These are phyloP conservation scores for Dromaius novaehollandiae DNA, from an alignment of 2,113 vertebrate species.

Conservation along the genomic window DNA sequence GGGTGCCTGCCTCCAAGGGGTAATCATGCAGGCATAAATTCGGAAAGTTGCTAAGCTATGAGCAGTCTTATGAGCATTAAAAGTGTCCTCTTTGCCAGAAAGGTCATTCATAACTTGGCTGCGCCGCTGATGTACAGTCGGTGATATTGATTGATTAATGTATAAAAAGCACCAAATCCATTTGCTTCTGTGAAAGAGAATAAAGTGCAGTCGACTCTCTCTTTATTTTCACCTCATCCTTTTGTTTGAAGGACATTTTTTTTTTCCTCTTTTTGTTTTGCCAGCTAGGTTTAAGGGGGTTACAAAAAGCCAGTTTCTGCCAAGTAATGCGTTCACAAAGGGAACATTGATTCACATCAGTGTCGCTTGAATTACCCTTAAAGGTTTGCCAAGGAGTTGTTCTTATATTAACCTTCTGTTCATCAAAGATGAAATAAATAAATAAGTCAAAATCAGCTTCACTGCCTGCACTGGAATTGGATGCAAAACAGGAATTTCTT, in stretches of 20 bases:
- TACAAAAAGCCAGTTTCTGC: slow-evolving; percentile 95
- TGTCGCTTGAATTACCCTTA: slow-evolving; percentile 95
- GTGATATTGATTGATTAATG: slow-evolving; percentile 99
- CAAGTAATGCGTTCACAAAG: slow-evolving; percentile 95
- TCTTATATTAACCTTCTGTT: slow-evolving; percentile 90
- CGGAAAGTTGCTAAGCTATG: slow-evolving; percentile 91
- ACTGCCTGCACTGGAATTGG: not conserved
- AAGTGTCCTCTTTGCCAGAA: slow-evolving; percentile 97
- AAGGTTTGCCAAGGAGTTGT: slow-evolving; percentile 92
- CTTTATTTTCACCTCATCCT: slow-evolving; percentile 96
- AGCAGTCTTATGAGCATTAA: slow-evolving; percentile 94
- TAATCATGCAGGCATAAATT: slow-evolving; percentile 91
- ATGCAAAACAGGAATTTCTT: slow-evolving; percentile 58
- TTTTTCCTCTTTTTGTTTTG: slow-evolving; percentile 84
- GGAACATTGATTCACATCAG: slow-evolving; percentile 96
- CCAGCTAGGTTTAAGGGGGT: slow-evolving; percentile 90
- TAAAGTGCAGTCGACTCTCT: slow-evolving; percentile 87
- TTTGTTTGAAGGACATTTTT: slow-evolving; percentile 93
- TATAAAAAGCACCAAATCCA: slow-evolving; percentile 99
- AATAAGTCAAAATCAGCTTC: slow-evolving; percentile 73
- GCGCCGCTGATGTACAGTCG: slow-evolving; percentile 95
- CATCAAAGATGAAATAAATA: slow-evolving; percentile 72
- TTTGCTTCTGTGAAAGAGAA: slow-evolving; percentile 97
- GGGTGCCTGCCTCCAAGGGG: slow-evolving; percentile 85
- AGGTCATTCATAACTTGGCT: slow-evolving; percentile 99